phyloP scores from a whole-genome alignment of 2,888 invertebrate genomes.

The Dryobotodes eremita region DNA sequence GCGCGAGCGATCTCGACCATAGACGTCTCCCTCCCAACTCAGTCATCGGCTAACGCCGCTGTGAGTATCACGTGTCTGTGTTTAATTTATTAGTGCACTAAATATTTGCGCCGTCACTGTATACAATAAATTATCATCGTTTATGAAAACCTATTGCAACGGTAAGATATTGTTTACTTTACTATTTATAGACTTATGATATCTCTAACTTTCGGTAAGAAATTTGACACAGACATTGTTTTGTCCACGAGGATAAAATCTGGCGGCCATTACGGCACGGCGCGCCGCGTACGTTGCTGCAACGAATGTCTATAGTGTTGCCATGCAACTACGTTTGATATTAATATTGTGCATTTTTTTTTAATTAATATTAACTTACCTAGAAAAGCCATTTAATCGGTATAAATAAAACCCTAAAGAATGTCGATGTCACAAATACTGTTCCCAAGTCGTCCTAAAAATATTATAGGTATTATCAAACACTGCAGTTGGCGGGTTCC shows the following conservation, averaged over 20 bases:
- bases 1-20: background rate
- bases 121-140: background rate
- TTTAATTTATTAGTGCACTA: conserved; percentile 14
- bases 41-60: conserved; percentile 13
- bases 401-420: background rate
- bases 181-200: background rate
- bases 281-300: background rate
- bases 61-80: conserved; percentile 1
- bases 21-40: background rate
- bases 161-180: conserved; percentile 27
- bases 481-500: background rate
- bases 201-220: background rate
- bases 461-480: background rate
- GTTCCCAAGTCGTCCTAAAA: background rate
- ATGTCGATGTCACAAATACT: background rate
- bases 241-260: background rate
- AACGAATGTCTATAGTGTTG: background rate
- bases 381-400: background rate
- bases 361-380: background rate
- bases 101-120: background rate
- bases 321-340: background rate
- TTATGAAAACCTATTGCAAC: background rate
- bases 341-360: background rate
- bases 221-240: conserved; percentile 1
- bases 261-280: background rate